Base-by-base conservation (phyloP, 2,888 invertebrate genomes). In the Phengaris arion region DNA sequence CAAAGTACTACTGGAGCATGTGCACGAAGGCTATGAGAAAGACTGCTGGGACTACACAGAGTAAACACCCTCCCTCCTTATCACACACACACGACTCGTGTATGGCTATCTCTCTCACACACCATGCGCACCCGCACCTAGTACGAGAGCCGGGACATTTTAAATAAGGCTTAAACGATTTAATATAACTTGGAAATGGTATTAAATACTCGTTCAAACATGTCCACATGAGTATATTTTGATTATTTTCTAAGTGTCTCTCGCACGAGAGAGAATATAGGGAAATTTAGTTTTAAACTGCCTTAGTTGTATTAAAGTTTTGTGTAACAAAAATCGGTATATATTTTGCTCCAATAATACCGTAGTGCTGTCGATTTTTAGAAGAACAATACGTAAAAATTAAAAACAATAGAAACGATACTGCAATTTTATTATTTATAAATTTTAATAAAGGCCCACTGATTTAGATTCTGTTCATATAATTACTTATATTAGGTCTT, bases 21-120 rank as follows among this genome's bases (percentile, higher is more conserved):
- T 99, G 74, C 98, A 98, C 89, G 99, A 99, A 94, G 99, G 99
- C 79, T 99, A 99, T 90, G 99, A 99, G 91, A 98, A 98, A 94
- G 99, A 99, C 89, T 97, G 98, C 96, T 99, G 99, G 99, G 98
- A 97, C 86, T 98, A 98, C 91, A 97, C 96, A 93, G 97, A 98
- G 95, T 97, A 95, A 95, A 85, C 80, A 76, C 82, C 83, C 83
- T 81, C 80, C 80, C 81, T 81, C 81, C 78, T 79, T 79, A 75
- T 77, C 78, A 76, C 70, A 57, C 77, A 74, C 77, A 77, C 78
- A 76, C 77, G 70, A 69, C 77, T 76, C 77, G 73, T 77, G 68
- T 77, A 73, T 74, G 55, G 78, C 78, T 77, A 74, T 79, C 76
- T 80, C 76, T 77, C 79, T 80, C 83, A 79, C 82, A 76, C 81